Evolutionary conservation across 2,888 invertebrate species (phyloP), one percentile per base, ranked within the genome.

Genomic region (Cetonia aurata): DNA sequence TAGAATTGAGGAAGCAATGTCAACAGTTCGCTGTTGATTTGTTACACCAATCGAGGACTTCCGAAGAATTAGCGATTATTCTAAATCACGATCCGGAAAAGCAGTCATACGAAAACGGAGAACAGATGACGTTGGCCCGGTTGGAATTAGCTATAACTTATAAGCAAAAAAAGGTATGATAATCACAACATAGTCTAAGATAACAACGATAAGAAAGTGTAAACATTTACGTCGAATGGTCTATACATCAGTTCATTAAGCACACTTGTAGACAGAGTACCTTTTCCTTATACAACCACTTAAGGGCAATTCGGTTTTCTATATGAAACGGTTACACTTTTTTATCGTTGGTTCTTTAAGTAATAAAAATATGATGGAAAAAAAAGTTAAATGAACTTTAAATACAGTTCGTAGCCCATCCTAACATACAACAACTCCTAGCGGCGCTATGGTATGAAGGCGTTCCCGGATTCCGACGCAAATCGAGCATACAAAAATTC

Each of bases 361-460:
- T n/a, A n/a, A n/a, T n/a, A n/a, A n/a, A n/a, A n/a, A n/a, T n/a
- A n/a, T n/a, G n/a, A n/a, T n/a, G 25, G 25, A 25, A 25, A 1
- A 0, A 25, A 55, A 12, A 31, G 10, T n/a, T 13, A 17, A 10
- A 15, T n/a, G 42, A 33, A n/a, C n/a, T 48, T 66, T 31, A 37
- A 66, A 13, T 19, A 8, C 56, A 95, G 94, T 96, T 97, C 83
- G 96, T 96, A 66, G 93, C 96, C n/a, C 97, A 98, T 85, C 93
- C 97, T 1, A 96, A 96, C 84, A 95, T 97, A 77, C 97, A 98
- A 83, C 97, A 98, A 83, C 87, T 97, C 4, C 85, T 97, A 42
- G 95, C 96, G 0, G 89, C 96, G 0, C 90, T 98, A 77, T 98
- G 98, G 97, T 97, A 97, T 83, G 96, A 97, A 78, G 98, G 97